These are phyloP conservation scores for Naja naja DNA, from an alignment of 2,113 vertebrate genomes.

Conservation along the genomic window DNA sequence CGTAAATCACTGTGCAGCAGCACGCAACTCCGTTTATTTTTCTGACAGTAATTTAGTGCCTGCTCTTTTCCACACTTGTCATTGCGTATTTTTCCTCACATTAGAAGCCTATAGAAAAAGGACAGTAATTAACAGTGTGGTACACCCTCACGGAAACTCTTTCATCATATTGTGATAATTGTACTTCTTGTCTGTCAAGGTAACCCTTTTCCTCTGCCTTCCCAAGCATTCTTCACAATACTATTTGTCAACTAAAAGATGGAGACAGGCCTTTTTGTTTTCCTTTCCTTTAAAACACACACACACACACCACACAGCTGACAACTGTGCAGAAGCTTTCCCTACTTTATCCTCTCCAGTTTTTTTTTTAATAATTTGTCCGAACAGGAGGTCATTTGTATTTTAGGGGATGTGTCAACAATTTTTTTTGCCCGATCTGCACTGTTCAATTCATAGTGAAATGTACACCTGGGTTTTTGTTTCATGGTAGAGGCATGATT, in stretches of 20 bases:
- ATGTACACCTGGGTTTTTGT: conserved; percentile 64
- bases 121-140: conserved; percentile 98
- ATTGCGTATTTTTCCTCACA: conserved; percentile 98
- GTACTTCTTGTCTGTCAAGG: conserved; percentile 97
- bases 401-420: conserved; percentile 79
- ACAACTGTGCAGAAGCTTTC: conserved; percentile 63
- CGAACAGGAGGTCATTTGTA: conserved; percentile 82
- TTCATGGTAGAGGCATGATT: not conserved
- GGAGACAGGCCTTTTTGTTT: conserved; percentile 47
- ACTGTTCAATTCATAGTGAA: conserved; percentile 68
- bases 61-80: conserved; percentile 99
- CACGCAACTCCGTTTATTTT: conserved; percentile 96
- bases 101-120: conserved; percentile 98
- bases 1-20: conserved; percentile 92
- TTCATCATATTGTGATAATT: conserved; percentile 99
- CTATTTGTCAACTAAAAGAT: conserved; percentile 89
- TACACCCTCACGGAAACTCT: conserved; percentile 84
- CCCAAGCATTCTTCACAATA: conserved; percentile 71
- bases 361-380: conserved; percentile 83
- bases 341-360: conserved; percentile 44
- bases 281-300: not conserved
- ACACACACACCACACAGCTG: not conserved
- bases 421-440: conserved; percentile 78
- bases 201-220: conserved; percentile 79
- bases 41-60: conserved; percentile 99